These are phyloP conservation scores for Epinotia demarniana DNA, from an alignment of 2,888 invertebrate genomes.

Conservation along the genomic window DNA sequence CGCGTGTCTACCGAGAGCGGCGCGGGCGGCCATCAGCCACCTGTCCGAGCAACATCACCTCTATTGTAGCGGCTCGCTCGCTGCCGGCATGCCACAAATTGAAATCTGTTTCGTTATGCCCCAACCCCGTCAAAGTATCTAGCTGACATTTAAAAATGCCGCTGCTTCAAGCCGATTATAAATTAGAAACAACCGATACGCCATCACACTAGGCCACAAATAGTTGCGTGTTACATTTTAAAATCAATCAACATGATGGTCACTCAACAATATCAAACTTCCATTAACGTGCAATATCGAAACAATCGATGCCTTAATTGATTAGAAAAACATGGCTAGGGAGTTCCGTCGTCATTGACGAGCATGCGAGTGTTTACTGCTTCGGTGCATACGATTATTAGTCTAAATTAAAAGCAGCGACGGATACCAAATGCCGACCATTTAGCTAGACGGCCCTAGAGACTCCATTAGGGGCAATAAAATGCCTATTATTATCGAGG, in stretches of 20 bases:
- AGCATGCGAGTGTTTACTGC: constrained; percentile 58
- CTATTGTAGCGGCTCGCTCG: constrained; percentile 75
- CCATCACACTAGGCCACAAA: constrained; percentile 51
- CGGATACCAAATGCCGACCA: constrained; percentile 72
- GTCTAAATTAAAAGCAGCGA: constrained; percentile 79
- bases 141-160: constrained; percentile 71
- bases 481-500: constrained; percentile 85
- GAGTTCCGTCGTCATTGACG: constrained; percentile 48
- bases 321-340: constrained; percentile 72
- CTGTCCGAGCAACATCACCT: constrained; percentile 83
- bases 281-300: constrained; percentile 68
- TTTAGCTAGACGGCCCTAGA: constrained; percentile 79
- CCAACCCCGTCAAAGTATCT: constrained; percentile 67
- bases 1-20: constrained; percentile 55
- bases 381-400: constrained; percentile 76
- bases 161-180: constrained; percentile 76
- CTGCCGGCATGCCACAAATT: constrained; percentile 72
- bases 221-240: constrained; percentile 66
- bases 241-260: constrained; percentile 75
- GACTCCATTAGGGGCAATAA: constrained; percentile 84
- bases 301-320: constrained; percentile 73
- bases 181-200: constrained; percentile 56
- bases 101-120: constrained; percentile 82
- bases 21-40: constrained; percentile 70
- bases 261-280: constrained; percentile 73